Evolutionary conservation across 2,797 vertebrate genomes (phyloP).

Genomic region (Myotis daubentonii): DNA sequence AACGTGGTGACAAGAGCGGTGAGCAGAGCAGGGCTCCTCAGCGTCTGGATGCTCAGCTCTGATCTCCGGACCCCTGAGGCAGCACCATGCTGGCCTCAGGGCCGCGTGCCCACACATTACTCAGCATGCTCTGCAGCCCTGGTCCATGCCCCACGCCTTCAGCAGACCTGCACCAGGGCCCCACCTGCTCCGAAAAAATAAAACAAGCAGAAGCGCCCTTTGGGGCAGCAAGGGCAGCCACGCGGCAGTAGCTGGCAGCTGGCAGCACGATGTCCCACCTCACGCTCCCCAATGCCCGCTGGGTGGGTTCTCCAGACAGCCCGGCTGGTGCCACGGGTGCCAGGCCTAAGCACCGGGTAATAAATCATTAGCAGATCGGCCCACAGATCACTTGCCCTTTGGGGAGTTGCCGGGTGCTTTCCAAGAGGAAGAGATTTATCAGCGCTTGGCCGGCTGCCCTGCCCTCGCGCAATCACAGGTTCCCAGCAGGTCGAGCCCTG

Average conservation of each 20-base stretch:
- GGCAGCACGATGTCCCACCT: neutral
- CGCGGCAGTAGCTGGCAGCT: fast-evolving
- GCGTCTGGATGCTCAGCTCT: fast-evolving
- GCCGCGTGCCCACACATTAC: fast-evolving
- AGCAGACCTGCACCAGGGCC: neutral
- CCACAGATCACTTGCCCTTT: neutral
- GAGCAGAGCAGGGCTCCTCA: neutral
- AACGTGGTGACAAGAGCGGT: fast-evolving
- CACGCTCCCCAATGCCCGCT: neutral
- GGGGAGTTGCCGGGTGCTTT: conserved; percentile 5
- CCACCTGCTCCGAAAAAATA: neutral
- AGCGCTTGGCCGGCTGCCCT: conserved; percentile 60
- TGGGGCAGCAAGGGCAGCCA: neutral
- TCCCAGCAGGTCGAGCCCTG: conserved; percentile 7
- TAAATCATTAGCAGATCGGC: conserved; percentile 51
- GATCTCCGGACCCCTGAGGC: neutral
- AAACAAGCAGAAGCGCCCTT: neutral
- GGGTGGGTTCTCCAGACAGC: neutral
- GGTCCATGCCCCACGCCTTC: neutral
- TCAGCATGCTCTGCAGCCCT: fast-evolving
- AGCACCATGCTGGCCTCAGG: fast-evolving
- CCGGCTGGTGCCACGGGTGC: neutral
- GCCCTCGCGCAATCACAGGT: neutral
- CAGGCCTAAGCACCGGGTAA: conserved; percentile 14
- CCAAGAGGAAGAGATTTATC: conserved; percentile 55